phyloP scores from a whole-genome alignment of 2,113 vertebrate genomes.

The Antechinus flavipes region DNA sequence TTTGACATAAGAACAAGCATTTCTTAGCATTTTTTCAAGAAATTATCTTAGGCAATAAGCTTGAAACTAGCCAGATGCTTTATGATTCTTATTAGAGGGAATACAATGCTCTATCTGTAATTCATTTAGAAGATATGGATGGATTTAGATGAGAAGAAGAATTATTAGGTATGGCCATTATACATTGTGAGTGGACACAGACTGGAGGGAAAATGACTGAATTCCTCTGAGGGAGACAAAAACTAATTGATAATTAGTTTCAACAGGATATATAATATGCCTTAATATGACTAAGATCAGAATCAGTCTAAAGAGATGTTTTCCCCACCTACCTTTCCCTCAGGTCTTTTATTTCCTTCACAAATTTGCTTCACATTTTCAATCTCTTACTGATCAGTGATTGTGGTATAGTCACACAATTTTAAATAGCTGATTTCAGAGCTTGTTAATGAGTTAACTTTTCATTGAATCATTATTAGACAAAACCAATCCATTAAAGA shows the following conservation, averaged over 20 bases:
- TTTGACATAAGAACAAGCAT: constrained; percentile 6
- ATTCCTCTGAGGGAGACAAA: background rate
- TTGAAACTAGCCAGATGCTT: constrained; percentile 8
- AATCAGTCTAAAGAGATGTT: background rate
- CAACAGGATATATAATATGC: background rate
- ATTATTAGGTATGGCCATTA: background rate
- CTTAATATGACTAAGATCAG: background rate
- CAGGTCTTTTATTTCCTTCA: background rate
- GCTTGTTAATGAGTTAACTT: background rate
- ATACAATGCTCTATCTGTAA: background rate
- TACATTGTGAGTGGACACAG: background rate
- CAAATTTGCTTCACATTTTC: background rate
- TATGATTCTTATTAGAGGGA: background rate
- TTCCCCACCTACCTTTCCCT: background rate
- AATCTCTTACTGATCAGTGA: background rate
- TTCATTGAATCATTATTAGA: background rate
- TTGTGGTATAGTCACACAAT: background rate
- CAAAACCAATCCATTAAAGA: background rate
- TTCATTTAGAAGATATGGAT: background rate
- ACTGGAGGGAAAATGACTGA: background rate
- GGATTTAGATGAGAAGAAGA: accelerated
- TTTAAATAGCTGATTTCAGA: background rate
- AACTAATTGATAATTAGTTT: background rate
- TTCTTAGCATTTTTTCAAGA: background rate
- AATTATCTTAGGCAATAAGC: background rate